Percentiles rank a stretch among this genome's conserved stretches.
These are phyloP conservation scores for Macaria liturata DNA, from an alignment of 2,888 invertebrate genomes.

Conservation along the genomic window DNA sequence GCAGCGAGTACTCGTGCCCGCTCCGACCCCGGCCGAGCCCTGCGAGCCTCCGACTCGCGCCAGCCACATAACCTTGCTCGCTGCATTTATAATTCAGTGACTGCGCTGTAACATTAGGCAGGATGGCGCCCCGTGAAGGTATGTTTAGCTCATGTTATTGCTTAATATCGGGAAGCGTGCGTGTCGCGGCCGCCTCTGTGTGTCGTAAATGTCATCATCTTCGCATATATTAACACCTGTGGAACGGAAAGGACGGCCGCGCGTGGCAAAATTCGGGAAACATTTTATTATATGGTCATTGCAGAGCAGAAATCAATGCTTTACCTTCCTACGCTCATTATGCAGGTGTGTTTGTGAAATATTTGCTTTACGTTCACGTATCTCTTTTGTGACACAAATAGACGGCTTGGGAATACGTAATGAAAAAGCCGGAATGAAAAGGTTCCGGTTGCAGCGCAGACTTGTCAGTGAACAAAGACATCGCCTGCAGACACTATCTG, in stretches of 20 bases:
- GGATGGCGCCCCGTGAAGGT: conserved; percentile 79
- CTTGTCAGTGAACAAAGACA: conserved; percentile 11
- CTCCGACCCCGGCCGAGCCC: background rate
- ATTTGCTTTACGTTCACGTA: background rate
- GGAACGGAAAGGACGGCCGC: conserved; percentile 10
- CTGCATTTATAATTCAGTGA: conserved; percentile 79
- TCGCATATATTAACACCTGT: conserved; percentile 25
- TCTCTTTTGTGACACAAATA: background rate
- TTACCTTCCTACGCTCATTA: conserved; percentile 5
- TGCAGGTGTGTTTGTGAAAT: conserved; percentile 1
- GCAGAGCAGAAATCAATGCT: conserved; percentile 15
- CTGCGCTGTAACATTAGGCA: conserved; percentile 67
- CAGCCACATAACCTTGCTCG: conserved; percentile 64
- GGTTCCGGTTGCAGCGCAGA: conserved; percentile 8
- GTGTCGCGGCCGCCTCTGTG: conserved; percentile 15
- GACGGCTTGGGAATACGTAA: conserved; percentile 8
- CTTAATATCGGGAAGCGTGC: conserved; percentile 29
- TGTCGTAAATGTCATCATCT: conserved; percentile 11
- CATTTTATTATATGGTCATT: background rate
- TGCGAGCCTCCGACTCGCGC: conserved; percentile 27
- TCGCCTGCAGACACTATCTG: conserved; percentile 2
- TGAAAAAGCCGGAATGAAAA: conserved; percentile 24
- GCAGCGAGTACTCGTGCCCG: conserved; percentile 20
- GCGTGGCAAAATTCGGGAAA: background rate
- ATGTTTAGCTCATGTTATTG: conserved; percentile 45